Percentiles rank a stretch among this genome's conserved stretches.
phyloP scores from a whole-genome alignment of 2,113 vertebrate species.

The Hippocampus barbouri region DNA sequence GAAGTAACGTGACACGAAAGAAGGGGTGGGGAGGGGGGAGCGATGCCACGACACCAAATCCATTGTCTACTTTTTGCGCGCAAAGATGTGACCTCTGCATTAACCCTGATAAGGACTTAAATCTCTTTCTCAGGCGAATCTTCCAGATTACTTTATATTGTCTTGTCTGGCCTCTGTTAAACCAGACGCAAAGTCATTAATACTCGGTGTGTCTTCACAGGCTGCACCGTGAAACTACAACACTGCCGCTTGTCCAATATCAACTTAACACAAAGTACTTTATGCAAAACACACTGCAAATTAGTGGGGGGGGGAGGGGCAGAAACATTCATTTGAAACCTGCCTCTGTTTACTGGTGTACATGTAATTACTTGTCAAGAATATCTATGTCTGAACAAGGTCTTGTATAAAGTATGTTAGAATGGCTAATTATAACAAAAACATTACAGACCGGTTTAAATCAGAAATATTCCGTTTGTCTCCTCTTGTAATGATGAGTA shows the following conservation, averaged over 20 bases:
- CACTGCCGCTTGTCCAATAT: background rate
- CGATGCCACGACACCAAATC: background rate
- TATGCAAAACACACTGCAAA: too few species aligned
- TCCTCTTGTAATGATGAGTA: too few species aligned
- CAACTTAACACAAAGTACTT: background rate
- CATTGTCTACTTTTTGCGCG: slow-evolving; percentile 9
- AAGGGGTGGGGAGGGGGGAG: background rate
- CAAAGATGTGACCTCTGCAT: slow-evolving; percentile 13
- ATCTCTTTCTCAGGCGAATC: background rate
- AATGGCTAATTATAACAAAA: too few species aligned
- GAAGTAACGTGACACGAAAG: slow-evolving; percentile 18
- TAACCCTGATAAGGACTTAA: background rate
- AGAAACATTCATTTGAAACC: too few species aligned
- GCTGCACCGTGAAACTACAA: background rate
- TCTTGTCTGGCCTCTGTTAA: background rate
- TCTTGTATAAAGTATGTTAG: too few species aligned
- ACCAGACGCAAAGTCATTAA: slow-evolving; percentile 1
- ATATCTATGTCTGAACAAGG: too few species aligned
- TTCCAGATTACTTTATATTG: background rate
- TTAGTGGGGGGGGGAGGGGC: too few species aligned
- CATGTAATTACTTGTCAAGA: too few species aligned
- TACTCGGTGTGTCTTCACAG: background rate
- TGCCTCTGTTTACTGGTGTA: too few species aligned
- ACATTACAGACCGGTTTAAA: too few species aligned
- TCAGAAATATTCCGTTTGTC: too few species aligned